Evolutionary conservation across 2,888 invertebrate species (phyloP).

Genomic region (Pocota personata): DNA sequence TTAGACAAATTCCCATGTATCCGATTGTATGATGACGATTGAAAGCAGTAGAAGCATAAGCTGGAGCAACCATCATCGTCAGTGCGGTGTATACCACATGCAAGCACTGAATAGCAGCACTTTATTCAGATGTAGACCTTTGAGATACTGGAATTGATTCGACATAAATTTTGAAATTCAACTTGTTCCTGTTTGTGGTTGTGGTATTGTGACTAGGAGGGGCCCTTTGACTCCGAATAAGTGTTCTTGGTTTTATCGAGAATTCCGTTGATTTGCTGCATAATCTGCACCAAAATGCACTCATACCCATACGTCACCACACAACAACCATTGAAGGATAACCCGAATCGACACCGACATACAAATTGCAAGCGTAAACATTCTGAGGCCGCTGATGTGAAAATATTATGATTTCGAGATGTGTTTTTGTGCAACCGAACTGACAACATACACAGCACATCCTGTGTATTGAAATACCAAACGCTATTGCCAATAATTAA

Average conservation of each 20-base stretch:
- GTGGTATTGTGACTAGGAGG: background rate
- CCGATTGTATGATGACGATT: conserved; percentile 18
- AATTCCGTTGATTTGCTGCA: conserved; percentile 33
- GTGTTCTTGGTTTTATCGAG: background rate
- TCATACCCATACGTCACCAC: background rate
- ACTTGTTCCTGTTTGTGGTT: conserved; percentile 24
- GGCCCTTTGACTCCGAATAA: background rate
- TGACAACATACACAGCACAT: background rate
- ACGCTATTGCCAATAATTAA: conserved; percentile 24
- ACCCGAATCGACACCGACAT: conserved; percentile 15
- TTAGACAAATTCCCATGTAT: background rate
- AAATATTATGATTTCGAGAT: conserved; percentile 42
- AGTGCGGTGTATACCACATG: conserved; percentile 3
- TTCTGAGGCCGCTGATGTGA: background rate
- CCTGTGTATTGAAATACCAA: background rate
- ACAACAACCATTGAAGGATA: conserved; percentile 16
- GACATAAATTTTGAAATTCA: conserved; percentile 36
- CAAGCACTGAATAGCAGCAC: background rate
- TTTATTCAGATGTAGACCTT: background rate
- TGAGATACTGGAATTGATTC: background rate
- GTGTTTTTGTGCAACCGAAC: conserved; percentile 23
- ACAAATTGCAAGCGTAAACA: conserved; percentile 10
- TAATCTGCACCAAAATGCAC: background rate
- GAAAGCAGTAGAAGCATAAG: background rate
- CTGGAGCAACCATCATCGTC: background rate